phyloP scores from a whole-genome alignment of 2,797 vertebrate species.

The Lacerta viridis region DNA sequence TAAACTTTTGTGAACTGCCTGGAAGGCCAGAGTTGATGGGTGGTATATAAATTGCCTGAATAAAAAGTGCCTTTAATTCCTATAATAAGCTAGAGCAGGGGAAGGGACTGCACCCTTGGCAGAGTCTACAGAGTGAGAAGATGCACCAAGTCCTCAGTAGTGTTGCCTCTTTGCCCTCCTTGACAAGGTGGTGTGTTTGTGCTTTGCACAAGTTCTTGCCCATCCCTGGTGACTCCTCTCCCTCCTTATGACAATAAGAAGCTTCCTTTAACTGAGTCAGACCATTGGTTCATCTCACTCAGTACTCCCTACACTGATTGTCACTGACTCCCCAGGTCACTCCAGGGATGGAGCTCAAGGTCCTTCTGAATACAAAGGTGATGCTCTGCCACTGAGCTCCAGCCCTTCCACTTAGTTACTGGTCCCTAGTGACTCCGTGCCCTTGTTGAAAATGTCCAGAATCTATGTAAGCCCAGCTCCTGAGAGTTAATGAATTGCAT shows the following conservation, averaged over 20 bases:
- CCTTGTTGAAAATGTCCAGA: background rate
- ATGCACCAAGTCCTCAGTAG: background rate
- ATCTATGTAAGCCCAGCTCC: background rate
- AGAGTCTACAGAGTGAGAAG: background rate
- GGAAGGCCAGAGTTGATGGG: background rate
- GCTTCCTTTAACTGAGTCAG: no score
- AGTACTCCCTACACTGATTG: no score
- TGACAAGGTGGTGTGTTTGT: background rate
- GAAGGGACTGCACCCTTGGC: background rate
- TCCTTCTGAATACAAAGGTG: no score
- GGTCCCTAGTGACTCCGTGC: background rate
- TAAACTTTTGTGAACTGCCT: background rate
- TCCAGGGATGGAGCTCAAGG: no score
- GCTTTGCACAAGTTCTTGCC: background rate
- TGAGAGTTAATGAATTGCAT: background rate
- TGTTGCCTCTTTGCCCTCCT: background rate
- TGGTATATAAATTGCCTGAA: background rate
- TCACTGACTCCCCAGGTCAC: no score
- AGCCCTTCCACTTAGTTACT: background rate
- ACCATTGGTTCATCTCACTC: no score
- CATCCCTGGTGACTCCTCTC: background rate
- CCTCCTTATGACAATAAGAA: no score
- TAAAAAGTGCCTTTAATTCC: background rate
- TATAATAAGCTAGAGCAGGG: background rate
- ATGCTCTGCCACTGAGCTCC: no score